A percentile compares a stretch with the other conserved stretches of the same genome.
These are phyloP conservation scores for Blastomussa wellsi DNA, from an alignment of 92 coral and sea anemone genomes.

Conservation along the genomic window DNA sequence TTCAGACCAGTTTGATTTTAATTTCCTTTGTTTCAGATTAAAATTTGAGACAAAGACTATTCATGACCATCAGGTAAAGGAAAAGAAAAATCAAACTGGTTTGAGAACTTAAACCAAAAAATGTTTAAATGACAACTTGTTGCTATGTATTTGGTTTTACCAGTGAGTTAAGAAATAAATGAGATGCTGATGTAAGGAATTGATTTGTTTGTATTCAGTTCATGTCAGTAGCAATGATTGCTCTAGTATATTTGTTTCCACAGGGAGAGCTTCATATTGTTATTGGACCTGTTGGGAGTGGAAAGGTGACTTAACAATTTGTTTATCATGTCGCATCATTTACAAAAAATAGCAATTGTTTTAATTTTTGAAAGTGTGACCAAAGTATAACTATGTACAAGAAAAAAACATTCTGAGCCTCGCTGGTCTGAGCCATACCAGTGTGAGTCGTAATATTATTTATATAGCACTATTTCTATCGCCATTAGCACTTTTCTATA, in stretches of 20 bases:
- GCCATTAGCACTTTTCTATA: too few species aligned
- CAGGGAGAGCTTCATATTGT: conserved; percentile 94
- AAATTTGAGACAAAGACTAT: too few species aligned
- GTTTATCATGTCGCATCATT: background rate
- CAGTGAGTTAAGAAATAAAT: too few species aligned
- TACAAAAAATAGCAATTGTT: background rate
- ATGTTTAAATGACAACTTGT: too few species aligned
- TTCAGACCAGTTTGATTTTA: background rate
- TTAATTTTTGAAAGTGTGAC: background rate
- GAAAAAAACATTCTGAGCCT: background rate
- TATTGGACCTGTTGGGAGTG: conserved; percentile 93
- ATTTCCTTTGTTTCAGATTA: too few species aligned
- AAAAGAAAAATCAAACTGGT: background rate
- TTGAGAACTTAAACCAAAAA: background rate
- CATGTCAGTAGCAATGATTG: background rate
- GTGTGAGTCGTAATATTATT: too few species aligned
- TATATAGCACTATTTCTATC: too few species aligned
- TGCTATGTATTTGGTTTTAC: too few species aligned
- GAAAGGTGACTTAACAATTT: conserved; percentile 67
- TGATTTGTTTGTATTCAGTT: too few species aligned
- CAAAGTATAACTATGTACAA: background rate
- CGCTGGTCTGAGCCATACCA: background rate
- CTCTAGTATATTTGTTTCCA: background rate
- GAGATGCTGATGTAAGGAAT: too few species aligned
- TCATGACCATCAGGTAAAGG: too few species aligned